A percentile compares a stretch with the other conserved stretches of the same genome.
Evolutionary conservation across 2,797 vertebrate genomes (phyloP).

Genomic region (Parotocinclus haroldoi): DNA sequence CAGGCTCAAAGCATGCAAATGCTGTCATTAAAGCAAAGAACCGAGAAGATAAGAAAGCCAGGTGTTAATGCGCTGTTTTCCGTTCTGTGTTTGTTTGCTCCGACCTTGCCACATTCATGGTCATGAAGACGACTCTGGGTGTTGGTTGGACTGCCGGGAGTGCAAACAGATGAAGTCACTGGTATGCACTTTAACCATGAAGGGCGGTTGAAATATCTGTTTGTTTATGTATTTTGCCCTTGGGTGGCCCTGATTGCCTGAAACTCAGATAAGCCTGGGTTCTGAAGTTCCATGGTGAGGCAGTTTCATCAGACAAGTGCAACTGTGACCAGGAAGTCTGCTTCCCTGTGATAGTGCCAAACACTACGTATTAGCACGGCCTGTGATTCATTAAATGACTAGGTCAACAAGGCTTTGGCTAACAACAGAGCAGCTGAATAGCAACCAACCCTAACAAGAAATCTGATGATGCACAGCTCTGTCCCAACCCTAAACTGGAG

Average conservation of each 20-base stretch:
- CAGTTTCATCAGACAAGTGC: background rate
- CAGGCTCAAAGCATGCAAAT: no score
- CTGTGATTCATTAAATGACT: background rate
- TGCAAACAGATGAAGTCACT: constrained; percentile 35
- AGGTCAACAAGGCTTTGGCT: constrained; percentile 1
- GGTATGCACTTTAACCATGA: constrained; percentile 19
- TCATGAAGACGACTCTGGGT: background rate
- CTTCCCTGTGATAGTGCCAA: background rate
- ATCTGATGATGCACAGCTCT: background rate
- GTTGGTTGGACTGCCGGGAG: background rate
- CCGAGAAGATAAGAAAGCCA: background rate
- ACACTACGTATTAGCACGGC: background rate
- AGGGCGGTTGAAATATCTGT: constrained; percentile 3
- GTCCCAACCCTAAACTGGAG: constrained; percentile 2
- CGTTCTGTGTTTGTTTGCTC: background rate
- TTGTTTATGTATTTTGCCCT: background rate
- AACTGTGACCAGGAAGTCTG: constrained; percentile 1
- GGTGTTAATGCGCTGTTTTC: constrained; percentile 4
- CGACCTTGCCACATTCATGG: background rate
- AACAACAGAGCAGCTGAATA: constrained; percentile 1
- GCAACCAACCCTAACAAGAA: constrained; percentile 5
- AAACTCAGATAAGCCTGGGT: constrained; percentile 26
- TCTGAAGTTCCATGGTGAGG: background rate
- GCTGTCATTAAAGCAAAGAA: background rate
- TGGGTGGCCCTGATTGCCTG: background rate